These are phyloP conservation scores for Lasiurus cinereus DNA, from an alignment of 2,113 vertebrate species.

Conservation along the genomic window DNA sequence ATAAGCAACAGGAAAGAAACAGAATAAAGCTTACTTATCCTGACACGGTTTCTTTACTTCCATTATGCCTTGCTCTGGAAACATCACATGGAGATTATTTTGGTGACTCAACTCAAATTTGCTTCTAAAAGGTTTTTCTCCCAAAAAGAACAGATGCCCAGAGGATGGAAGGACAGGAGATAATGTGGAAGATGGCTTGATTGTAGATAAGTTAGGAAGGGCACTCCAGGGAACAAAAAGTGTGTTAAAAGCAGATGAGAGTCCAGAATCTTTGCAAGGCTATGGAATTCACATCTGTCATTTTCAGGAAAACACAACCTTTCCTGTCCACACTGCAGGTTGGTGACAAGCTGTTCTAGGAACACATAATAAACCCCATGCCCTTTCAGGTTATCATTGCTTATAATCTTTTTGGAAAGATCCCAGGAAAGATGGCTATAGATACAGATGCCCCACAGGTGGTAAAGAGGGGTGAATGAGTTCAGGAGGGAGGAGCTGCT, in stretches of 20 bases:
- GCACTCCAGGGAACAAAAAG: background rate
- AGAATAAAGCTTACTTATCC: background rate
- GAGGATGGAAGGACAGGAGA: background rate
- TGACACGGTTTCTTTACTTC: background rate
- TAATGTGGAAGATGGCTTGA: background rate
- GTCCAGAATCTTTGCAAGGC: background rate
- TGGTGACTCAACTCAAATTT: background rate
- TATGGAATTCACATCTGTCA: background rate
- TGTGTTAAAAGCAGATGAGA: background rate
- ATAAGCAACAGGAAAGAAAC: background rate
- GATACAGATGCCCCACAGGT: background rate
- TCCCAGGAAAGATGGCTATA: background rate
- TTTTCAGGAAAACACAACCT: background rate
- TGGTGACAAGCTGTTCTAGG: background rate
- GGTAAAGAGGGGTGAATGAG: background rate
- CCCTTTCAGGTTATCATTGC: background rate
- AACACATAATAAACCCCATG: background rate
- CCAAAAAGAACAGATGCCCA: background rate
- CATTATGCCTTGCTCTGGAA: background rate
- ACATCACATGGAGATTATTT: background rate
- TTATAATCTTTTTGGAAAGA: background rate
- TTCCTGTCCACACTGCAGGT: background rate
- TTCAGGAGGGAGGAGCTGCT: fast-evolving
- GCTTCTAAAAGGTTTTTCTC: constrained; percentile 3
- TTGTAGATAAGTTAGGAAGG: background rate